Evolutionary conservation across 2,797 vertebrate genomes (phyloP).

Genomic region (Lerista edwardsae): DNA sequence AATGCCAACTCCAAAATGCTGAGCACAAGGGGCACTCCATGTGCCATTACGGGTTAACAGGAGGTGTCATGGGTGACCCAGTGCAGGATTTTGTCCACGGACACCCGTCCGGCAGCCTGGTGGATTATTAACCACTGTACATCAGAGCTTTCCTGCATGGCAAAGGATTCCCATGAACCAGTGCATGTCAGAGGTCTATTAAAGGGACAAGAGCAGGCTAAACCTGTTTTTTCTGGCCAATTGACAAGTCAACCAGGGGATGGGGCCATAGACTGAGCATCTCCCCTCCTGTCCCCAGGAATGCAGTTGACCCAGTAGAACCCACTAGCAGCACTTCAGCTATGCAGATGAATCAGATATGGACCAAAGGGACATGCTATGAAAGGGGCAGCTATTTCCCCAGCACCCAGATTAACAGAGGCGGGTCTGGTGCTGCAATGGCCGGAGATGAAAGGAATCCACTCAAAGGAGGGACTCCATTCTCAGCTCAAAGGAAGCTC

Average conservation of each 20-base stretch:
- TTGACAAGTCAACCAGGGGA: background rate
- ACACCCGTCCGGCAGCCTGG: no score
- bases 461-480: background rate
- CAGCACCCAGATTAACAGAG: background rate
- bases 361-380: background rate
- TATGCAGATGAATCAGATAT: background rate
- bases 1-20: no score
- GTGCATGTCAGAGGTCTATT: no score
- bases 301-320: conserved; percentile 4
- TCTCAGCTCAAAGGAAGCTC: background rate
- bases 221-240: background rate
- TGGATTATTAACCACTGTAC: no score
- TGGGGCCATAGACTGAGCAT: background rate
- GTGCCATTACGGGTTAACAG: no score
- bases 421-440: background rate
- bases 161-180: no score
- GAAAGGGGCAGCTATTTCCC: background rate
- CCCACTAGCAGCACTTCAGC: background rate
- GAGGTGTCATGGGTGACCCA: no score
- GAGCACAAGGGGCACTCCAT: no score
- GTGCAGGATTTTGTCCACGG: no score
- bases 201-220: background rate
- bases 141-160: no score
- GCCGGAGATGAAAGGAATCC: background rate
- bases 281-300: background rate